These are phyloP conservation scores for Phenganax stokvisi DNA, from an alignment of 92 coral and sea anemone genomes.

Conservation along the genomic window DNA sequence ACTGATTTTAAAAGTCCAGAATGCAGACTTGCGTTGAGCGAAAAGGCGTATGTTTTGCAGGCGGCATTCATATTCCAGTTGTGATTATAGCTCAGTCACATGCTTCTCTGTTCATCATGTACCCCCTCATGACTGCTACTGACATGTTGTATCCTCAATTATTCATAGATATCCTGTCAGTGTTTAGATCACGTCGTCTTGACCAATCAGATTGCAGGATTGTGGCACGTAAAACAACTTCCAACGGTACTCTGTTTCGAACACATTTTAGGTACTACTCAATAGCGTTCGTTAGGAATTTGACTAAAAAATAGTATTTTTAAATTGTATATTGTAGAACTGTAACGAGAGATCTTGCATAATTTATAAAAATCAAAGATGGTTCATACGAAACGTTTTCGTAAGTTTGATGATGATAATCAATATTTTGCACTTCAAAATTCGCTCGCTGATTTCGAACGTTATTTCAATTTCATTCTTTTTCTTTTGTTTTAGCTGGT, in stretches of 20 bases:
- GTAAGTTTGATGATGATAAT: constrained; percentile 1
- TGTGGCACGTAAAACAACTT: constrained; percentile 36
- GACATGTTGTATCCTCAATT: too few species aligned
- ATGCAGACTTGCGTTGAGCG: too few species aligned
- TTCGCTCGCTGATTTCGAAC: constrained; percentile 11
- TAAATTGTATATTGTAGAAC: not conserved
- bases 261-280: not conserved
- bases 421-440: not conserved
- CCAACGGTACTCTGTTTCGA: constrained; percentile 13
- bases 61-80: too few species aligned
- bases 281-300: not conserved
- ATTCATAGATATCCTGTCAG: too few species aligned
- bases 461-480: not conserved
- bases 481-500: constrained; percentile 58
- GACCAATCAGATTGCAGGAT: constrained; percentile 34
- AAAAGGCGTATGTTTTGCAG: too few species aligned
- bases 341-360: not conserved
- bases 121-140: too few species aligned
- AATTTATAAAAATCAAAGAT: constrained; percentile 16
- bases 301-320: not conserved
- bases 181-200: not conserved
- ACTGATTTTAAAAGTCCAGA: too few species aligned
- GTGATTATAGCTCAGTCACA: too few species aligned
- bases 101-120: too few species aligned
- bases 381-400: constrained; percentile 17